Evolutionary conservation across 2,888 invertebrate genomes (phyloP).

Genomic region (Conops quadrifasciatus): DNA sequence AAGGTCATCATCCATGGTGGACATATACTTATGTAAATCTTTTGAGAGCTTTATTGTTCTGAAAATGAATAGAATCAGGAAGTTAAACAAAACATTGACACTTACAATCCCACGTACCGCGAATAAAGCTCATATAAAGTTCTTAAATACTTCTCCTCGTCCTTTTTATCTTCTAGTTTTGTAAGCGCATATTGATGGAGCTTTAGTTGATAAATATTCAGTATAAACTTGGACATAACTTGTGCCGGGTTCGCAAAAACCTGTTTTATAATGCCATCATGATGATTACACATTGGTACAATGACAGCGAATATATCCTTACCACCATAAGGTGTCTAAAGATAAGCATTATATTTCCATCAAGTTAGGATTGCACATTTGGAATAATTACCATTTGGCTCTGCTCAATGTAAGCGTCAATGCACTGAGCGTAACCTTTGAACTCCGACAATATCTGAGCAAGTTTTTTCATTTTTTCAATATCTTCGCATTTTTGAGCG

Average conservation of each 20-base stretch:
- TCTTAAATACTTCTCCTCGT: slow-evolving; percentile 87
- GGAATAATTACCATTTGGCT: slow-evolving; percentile 82
- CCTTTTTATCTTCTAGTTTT: slow-evolving; percentile 82
- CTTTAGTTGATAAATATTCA: slow-evolving; percentile 93
- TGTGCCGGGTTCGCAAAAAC: slow-evolving; percentile 96
- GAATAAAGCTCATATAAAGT: slow-evolving; percentile 90
- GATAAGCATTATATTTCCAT: slow-evolving; percentile 5
- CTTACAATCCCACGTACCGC: slow-evolving; percentile 68
- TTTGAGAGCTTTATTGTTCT: slow-evolving; percentile 80
- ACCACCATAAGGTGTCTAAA: slow-evolving; percentile 82
- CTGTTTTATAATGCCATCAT: slow-evolving; percentile 82
- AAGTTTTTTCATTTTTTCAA: slow-evolving; percentile 89
- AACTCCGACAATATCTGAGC: slow-evolving; percentile 93
- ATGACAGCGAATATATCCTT: slow-evolving; percentile 92
- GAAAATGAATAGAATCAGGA: slow-evolving; percentile 44
- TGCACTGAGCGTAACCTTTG: slow-evolving; percentile 94
- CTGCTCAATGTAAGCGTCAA: slow-evolving; percentile 96
- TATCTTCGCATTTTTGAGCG: slow-evolving; percentile 86
- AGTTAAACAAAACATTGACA: slow-evolving; percentile 20
- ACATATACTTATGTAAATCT: slow-evolving; percentile 77
- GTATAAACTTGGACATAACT: slow-evolving; percentile 97
- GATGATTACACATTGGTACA: slow-evolving; percentile 87
- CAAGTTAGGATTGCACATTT: no score
- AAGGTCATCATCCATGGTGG: slow-evolving; percentile 81
- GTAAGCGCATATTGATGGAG: slow-evolving; percentile 86